Evolutionary conservation across 2,797 vertebrate genomes (phyloP), one percentile per base, ranked within the genome.

Genomic region (Masticophis lateralis): DNA sequence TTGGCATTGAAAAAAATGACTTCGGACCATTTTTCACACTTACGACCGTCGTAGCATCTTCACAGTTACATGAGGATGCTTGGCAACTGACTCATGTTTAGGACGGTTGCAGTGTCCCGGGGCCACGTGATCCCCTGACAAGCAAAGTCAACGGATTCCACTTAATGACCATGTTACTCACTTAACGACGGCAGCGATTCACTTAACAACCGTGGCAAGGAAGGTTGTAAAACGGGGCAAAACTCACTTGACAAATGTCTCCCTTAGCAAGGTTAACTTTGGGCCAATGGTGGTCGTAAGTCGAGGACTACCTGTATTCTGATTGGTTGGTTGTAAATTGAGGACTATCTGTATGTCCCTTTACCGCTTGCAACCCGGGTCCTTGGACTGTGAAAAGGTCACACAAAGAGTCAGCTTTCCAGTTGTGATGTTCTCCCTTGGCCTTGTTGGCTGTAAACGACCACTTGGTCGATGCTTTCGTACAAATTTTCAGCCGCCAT

Each of bases 401-500:
- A 9, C 2, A 28, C 27, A 13, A 61, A 59, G 86, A 55, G 86
- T 91, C 87, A 89, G 9, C 20, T 79, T 55, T 91, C 56, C 79
- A 61, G 61, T 22, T 3, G 7, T 4, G 90, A 53, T 1, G 43
- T 2, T 43, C 8, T 0, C 1, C 47, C 61, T 56, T 25, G 27
- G 4, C 55, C 47, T 13, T 37, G 32, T 13, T 28, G 32, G 5
- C 83, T 6, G 25, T 25, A n/a, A 47, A 83, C 25, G 9, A 51
- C 12, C 66, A 89, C 0, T 8, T 57, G 89, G 22, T 91, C 90
- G 4, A 93, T 93, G 51, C 90, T 93, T 57, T 93, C 93, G 0
- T 93, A 93, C 10, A 93, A 88, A 37, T 91, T 89, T 43, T 93
- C 93, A 11, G 86, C 11, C 10, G 14, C 57, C 22, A 3, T n/a